Conservation (phyloP, 2,888 invertebrate genomes). For the Myathropa florea region DNA sequence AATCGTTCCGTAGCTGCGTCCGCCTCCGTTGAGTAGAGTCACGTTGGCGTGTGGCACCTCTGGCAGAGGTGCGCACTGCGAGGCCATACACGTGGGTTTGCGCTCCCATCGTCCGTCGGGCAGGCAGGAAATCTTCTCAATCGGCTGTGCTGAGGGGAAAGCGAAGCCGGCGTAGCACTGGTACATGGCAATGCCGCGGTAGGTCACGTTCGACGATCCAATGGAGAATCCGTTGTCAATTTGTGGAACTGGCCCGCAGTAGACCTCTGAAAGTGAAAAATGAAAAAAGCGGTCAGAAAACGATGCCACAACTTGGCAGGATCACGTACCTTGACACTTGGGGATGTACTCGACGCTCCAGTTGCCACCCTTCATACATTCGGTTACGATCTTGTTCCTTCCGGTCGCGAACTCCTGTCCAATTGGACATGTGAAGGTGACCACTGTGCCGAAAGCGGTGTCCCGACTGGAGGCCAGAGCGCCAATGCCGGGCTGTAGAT, state of each 20-base stretch:
- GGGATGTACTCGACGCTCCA: constrained; percentile 96
- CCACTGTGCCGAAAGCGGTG: constrained; percentile 93
- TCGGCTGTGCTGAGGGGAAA: constrained; percentile 92
- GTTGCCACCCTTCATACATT: constrained; percentile 93
- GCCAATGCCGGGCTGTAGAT: constrained; percentile 90
- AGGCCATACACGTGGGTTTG: constrained; percentile 94
- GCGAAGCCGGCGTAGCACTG: constrained; percentile 98
- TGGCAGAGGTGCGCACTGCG: constrained; percentile 92
- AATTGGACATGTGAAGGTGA: constrained; percentile 94
- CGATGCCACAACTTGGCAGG: too few species aligned
- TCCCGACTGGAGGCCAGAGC: constrained; percentile 95
- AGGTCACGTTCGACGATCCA: constrained; percentile 97
- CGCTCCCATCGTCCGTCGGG: constrained; percentile 96
- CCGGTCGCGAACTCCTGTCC: constrained; percentile 97
- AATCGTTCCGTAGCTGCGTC: constrained; percentile 95
- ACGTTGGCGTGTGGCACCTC: constrained; percentile 94
- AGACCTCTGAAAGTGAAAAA: constrained; percentile 85
- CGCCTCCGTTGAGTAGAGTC: constrained; percentile 93
- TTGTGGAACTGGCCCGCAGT: constrained; percentile 98
- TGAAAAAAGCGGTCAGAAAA: background rate
- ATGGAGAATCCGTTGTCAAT: constrained; percentile 98
- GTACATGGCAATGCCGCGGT: constrained; percentile 95
- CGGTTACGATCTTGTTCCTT: constrained; percentile 90
- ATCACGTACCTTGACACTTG: constrained; percentile 90
- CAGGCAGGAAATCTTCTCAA: constrained; percentile 93